Conservation (phyloP, 2,797 vertebrate species). For the Menidia menidia region DNA sequence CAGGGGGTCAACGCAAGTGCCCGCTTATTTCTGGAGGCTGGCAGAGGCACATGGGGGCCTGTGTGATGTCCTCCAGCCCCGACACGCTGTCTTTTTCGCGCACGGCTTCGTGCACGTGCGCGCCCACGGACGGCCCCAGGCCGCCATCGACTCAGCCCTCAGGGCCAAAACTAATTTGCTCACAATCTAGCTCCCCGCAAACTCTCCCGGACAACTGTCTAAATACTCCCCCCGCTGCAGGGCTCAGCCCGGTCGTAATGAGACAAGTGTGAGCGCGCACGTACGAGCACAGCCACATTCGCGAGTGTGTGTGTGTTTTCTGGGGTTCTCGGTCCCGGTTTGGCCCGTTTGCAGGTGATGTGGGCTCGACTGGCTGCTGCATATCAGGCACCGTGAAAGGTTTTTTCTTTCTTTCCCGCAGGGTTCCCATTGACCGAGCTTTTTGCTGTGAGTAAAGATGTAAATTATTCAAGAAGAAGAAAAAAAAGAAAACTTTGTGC, state of each 20-base stretch:
- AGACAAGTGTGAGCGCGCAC: slow-evolving; percentile 8
- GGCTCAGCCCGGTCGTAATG: slow-evolving; percentile 49
- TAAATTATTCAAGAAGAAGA: too few relatives aligned
- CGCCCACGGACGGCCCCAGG: slow-evolving; percentile 39
- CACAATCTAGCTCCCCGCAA: slow-evolving; percentile 50
- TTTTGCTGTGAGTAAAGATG: too few relatives aligned
- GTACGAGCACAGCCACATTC: neutral
- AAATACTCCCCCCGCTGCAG: slow-evolving; percentile 49
- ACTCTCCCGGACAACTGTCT: slow-evolving; percentile 53
- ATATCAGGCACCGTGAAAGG: fast-evolving
- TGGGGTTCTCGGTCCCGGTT: neutral
- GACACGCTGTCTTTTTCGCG: neutral
- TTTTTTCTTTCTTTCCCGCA: too few relatives aligned
- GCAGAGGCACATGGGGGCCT: slow-evolving; percentile 46
- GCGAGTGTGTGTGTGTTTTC: neutral
- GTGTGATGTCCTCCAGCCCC: slow-evolving; percentile 52
- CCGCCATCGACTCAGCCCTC: slow-evolving; percentile 52
- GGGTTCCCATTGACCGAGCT: too few relatives aligned
- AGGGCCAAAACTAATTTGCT: slow-evolving; percentile 65
- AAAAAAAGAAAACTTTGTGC: too few relatives aligned
- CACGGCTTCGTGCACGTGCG: slow-evolving; percentile 20
- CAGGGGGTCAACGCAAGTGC: slow-evolving; percentile 43
- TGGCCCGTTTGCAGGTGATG: slow-evolving; percentile 6
- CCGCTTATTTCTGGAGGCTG: slow-evolving; percentile 68
- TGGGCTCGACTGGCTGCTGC: neutral